Base-by-base conservation (phyloP, 2,888 invertebrate genomes). In the Ariolimax columbianus region DNA sequence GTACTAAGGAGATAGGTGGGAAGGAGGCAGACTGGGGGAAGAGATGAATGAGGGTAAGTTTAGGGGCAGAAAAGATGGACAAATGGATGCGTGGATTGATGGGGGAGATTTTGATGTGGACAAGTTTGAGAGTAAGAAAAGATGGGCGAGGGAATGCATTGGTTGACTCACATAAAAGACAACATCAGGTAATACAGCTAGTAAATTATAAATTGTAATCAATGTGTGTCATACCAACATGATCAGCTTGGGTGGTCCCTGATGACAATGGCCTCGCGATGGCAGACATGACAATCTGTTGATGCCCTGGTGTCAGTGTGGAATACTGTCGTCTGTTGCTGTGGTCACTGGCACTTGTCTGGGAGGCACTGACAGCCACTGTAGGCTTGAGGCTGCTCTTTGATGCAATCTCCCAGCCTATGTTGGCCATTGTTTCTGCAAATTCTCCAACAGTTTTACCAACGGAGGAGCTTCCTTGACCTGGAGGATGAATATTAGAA, bases 381-480 rank as follows among this genome's bases (percentile, higher is more conserved):
- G 68, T 78, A 83, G 89, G 88, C 9, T 83, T 55, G 26, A 88
- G 43, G 19, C 77, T 73, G 47, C 89, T 88, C 47, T 88, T 70
- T 1, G 87, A 88, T 47, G 90, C 91, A 14, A 91, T 89, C 7
- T 87, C 59, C 90, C 90, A 91, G 23, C 91, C 92, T 14, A 90
- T 55, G 38, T 91, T 79, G n/a, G 92, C 91, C 30, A 90, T 63
- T 30, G n/a, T 70, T 63, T 88, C 86, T 19, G 90, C 90, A 66
- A 88, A 78, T 26, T 78, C 40, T 11, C 92, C 91, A 3, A 90
- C 89, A 23, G 72, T n/a, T 73, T 91, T 87, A 23, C 91, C 91
- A 68, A 89, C 88, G 6, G 91, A 89, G 9, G 93, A 91, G 85
- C 92, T 93, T 11, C 92, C 91, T 86, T 94, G 94, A 85, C 94